These are phyloP conservation scores for Bhutanitis thaidina DNA, from an alignment of 2,888 invertebrate species.

Conservation along the genomic window DNA sequence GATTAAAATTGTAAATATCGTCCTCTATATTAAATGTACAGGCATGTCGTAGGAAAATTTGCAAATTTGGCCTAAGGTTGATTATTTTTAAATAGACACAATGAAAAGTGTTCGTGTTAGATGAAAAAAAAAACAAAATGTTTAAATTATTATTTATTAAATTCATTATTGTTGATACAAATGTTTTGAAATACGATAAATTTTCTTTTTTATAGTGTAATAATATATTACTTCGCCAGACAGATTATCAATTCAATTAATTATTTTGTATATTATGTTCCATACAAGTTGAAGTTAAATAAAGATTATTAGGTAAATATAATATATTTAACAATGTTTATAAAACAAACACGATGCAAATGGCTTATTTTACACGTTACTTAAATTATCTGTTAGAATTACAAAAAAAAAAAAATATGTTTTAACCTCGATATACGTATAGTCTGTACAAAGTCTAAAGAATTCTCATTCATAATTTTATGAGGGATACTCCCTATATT, in stretches of 20 bases:
- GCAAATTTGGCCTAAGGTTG: slow-evolving; percentile 26
- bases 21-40: slow-evolving; percentile 46
- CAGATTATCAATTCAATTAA: background rate
- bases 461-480: slow-evolving; percentile 27
- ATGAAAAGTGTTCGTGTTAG: slow-evolving; percentile 9
- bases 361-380: slow-evolving; percentile 7
- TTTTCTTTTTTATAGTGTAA: background rate
- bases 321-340: slow-evolving; percentile 1
- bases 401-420: too few species aligned
- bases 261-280: background rate
- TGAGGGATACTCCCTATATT: slow-evolving; percentile 37
- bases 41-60: slow-evolving; percentile 28
- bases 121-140: background rate
- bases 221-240: slow-evolving; percentile 5
- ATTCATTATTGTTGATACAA: background rate
- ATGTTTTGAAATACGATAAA: slow-evolving; percentile 7
- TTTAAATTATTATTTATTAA: background rate
- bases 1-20: slow-evolving; percentile 44
- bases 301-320: background rate
- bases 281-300: background rate
- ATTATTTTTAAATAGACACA: slow-evolving; percentile 22
- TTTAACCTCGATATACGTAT: slow-evolving; percentile 37
- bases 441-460: slow-evolving; percentile 35
- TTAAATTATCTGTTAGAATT: too few species aligned
- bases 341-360: slow-evolving; percentile 10